Percentiles rank a stretch among this genome's conserved stretches.
phyloP scores from a whole-genome alignment of 2,113 vertebrate genomes.

The Cyprinodon variegatus region DNA sequence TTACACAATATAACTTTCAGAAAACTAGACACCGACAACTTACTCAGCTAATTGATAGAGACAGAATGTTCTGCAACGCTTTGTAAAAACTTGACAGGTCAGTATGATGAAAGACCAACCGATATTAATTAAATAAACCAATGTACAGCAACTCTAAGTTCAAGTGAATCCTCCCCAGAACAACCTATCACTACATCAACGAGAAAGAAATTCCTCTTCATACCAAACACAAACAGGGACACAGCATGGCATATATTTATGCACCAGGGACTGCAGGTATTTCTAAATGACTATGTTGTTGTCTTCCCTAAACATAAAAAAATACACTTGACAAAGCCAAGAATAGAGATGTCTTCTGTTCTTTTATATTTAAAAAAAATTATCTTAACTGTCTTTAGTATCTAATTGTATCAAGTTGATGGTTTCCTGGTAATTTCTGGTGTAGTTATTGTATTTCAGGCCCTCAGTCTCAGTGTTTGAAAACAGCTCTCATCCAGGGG shows the following conservation, averaged over 20 bases:
- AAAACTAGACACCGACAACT: too few relatives aligned
- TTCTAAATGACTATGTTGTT: constrained; percentile 19
- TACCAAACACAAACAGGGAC: constrained; percentile 3
- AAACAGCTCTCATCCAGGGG: constrained; percentile 58
- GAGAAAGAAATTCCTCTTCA: neutral
- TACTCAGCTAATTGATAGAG: too few relatives aligned
- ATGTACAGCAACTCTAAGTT: too few relatives aligned
- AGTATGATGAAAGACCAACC: too few relatives aligned
- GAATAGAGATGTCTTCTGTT: neutral
- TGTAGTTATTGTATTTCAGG: constrained; percentile 45
- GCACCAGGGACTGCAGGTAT: constrained; percentile 26
- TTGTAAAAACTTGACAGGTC: too few relatives aligned
- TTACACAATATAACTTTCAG: too few relatives aligned
- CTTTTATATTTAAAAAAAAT: constrained; percentile 15
- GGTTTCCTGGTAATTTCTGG: constrained; percentile 30
- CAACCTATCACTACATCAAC: too few relatives aligned
- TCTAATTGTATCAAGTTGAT: constrained; percentile 45
- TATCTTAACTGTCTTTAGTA: constrained; percentile 49
- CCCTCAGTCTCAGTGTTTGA: constrained; percentile 30
- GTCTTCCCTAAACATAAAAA: constrained; percentile 23
- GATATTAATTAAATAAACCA: too few relatives aligned
- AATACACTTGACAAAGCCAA: constrained; percentile 1
- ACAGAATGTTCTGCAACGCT: too few relatives aligned
- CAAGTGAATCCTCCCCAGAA: too few relatives aligned
- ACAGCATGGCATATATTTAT: constrained; percentile 15